Evolutionary conservation across 2,113 vertebrate genomes (phyloP), one percentile per base, ranked within the genome.

Genomic region (Abramis brama): DNA sequence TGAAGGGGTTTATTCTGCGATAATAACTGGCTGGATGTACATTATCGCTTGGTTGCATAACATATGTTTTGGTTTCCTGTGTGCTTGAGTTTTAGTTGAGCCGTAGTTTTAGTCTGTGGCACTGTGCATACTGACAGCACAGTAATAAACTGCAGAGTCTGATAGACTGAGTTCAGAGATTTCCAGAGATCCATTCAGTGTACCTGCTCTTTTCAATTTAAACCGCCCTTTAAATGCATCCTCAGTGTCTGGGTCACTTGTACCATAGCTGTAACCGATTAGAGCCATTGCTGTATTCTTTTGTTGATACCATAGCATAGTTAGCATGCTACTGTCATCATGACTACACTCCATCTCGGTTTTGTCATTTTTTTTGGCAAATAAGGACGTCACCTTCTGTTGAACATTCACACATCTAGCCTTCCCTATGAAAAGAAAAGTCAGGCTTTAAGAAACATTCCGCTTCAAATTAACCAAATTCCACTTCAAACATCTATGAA

Each of bases 131-230:
- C 88, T 93, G n/a, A 84, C 92, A 79, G 93, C 93, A 11, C 93
- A 94, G 91, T 93, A 94, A 86, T 92, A 94, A 71, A 92, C 86
- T 82, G 93, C 92, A 7, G 91, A 91, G 59, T 93, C 87, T 89
- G 88, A 82, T 2, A 1, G 5, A 0, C 1, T 84, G n/a, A 83
- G 21, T 0, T 45, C 70, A 50, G 0, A 2, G 36, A 94, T 90
- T 0, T 27, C 82, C 71, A 93, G 60, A 59, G 47, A 57, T 75
- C 91, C 93, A 39, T 15, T 70, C 0, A 21, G 3, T 17, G 1
- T 5, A 11, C 3, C 2, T 15, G 11, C 0, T 87, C 86, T 90
- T 0, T 2, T 85, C 30, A 92, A 25, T 0, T 25, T 4, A 30
- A 93, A 93, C 0, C 86, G 27, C 1, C 86, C 0, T 4, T 23